phyloP scores from a whole-genome alignment of 2,888 invertebrate genomes.

The Oithona nana region DNA sequence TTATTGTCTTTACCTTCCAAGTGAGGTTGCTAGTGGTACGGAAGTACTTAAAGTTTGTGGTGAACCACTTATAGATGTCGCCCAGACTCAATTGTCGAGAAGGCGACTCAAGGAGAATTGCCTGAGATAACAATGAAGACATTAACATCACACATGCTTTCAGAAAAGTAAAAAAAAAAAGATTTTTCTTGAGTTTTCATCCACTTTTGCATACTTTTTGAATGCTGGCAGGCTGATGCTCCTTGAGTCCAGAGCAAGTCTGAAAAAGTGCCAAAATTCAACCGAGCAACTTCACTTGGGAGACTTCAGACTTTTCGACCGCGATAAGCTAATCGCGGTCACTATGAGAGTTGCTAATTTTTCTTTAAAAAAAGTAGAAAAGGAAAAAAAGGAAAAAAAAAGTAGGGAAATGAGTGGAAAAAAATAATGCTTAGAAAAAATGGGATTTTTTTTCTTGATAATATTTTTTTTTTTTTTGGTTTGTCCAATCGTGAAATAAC shows the following conservation, averaged over 20 bases:
- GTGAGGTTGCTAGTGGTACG: slow-evolving; percentile 83
- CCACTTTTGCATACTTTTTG: not conserved
- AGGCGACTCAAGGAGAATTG: slow-evolving; percentile 83
- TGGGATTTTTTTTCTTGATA: not conserved
- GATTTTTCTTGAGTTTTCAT: too few species aligned
- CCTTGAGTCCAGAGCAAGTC: not conserved
- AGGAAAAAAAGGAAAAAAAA: not conserved
- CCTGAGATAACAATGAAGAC: slow-evolving; percentile 37
- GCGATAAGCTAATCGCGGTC: too few species aligned
- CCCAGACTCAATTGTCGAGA: slow-evolving; percentile 94
- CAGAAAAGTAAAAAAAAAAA: not conserved
- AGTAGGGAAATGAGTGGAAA: too few species aligned
- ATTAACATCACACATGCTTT: not conserved
- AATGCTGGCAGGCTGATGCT: not conserved
- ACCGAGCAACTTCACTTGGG: not conserved
- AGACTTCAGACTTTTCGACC: too few species aligned
- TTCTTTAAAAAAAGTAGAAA: not conserved
- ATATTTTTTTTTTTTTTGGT: not conserved
- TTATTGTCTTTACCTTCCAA: slow-evolving; percentile 85
- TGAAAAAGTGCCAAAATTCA: not conserved
- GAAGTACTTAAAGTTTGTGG: slow-evolving; percentile 97
- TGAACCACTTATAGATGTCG: slow-evolving; percentile 99
- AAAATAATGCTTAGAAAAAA: too few species aligned
- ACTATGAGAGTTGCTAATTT: too few species aligned
- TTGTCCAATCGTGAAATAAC: not conserved